Base-by-base conservation (phyloP, 92 coral and sea anemone genomes). In the Zoanthus solanderi region DNA sequence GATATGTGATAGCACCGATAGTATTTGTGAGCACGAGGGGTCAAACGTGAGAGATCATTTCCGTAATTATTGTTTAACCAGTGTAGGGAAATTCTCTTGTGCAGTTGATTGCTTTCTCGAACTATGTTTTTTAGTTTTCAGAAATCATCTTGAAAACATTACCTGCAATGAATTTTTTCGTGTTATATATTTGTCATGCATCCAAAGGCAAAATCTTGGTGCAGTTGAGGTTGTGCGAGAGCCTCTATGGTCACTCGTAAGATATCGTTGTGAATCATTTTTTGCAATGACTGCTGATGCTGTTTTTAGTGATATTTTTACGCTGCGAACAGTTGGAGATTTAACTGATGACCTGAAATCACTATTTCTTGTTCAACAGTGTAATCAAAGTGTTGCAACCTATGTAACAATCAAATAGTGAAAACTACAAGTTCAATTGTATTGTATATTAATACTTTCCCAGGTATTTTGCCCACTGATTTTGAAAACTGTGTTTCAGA, bases 51-150 rank as follows among this genome's bases (percentile, higher is more conserved):
- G 90, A 91, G 89, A 68, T 72, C 90, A 91, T 78, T 93, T 93
- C 74, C 85, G 63, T 57, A 93, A 93, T 91, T 93, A 88, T 73
- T 93, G 96, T 60, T 91, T 93, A 68, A 88, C 78, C 90, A 48
- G n/a, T 93, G 92, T 88, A 71, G 75, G 75, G 48, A 71, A 71
- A 71, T 71, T 71, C 45, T 71, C 75, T 71, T 71, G 75, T 71
- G 94, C 94, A 90, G 89, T 90, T 90, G 93, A 92, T 86, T 90
- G 79, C 74, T 90, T 86, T 82, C 88, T 87, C 60, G 95, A 92
- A 63, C 87, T 92, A 15, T 78, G 84, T 60, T 90, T 58, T 86
- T 34, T 73, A 69, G 77, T 86, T 72, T 92, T 92, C 47, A 16
- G 58, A 28, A 73, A 63, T 74, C 87, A 78, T 85, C 88, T 90